A percentile compares a stretch with the other conserved stretches of the same genome.
These are phyloP conservation scores for Idaea aversata DNA, from an alignment of 2,888 invertebrate species.

Conservation along the genomic window DNA sequence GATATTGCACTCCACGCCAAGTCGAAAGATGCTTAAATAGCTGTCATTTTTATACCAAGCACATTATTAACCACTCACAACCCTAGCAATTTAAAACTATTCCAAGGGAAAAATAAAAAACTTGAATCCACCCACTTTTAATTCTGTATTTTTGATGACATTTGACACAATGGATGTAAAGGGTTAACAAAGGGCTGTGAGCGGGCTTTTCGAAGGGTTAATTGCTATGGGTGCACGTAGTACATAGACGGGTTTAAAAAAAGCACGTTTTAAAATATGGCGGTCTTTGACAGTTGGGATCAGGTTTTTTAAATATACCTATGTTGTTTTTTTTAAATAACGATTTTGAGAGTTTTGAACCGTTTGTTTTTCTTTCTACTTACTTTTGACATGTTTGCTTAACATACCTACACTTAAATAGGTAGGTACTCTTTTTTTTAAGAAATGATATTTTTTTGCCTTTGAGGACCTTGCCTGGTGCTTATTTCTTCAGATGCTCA, in stretches of 20 bases:
- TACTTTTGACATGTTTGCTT: neutral
- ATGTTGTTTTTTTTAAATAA: neutral
- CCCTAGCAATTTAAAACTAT: slow-evolving; percentile 50
- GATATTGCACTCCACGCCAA: slow-evolving; percentile 32
- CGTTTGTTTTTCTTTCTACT: neutral
- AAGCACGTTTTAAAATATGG: neutral
- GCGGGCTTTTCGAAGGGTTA: slow-evolving; percentile 68
- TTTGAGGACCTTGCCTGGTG: too few relatives aligned
- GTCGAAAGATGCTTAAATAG: slow-evolving; percentile 54
- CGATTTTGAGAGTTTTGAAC: neutral
- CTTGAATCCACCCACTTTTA: slow-evolving; percentile 70
- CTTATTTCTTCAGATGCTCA: too few relatives aligned
- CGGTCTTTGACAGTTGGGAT: neutral
- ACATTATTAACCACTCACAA: slow-evolving; percentile 66
- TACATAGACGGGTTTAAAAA: neutral
- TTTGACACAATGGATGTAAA: slow-evolving; percentile 73
- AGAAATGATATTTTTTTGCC: too few relatives aligned
- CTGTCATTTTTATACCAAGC: slow-evolving; percentile 59
- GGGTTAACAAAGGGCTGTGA: slow-evolving; percentile 73
- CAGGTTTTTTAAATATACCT: neutral
- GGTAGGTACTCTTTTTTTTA: too few relatives aligned
- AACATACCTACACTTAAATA: too few relatives aligned
- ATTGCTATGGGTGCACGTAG: slow-evolving; percentile 61
- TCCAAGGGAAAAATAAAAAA: slow-evolving; percentile 50
- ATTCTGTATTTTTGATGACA: slow-evolving; percentile 68